Conservation (phyloP, 2,113 vertebrate species). For the Perognathus longimembris region DNA sequence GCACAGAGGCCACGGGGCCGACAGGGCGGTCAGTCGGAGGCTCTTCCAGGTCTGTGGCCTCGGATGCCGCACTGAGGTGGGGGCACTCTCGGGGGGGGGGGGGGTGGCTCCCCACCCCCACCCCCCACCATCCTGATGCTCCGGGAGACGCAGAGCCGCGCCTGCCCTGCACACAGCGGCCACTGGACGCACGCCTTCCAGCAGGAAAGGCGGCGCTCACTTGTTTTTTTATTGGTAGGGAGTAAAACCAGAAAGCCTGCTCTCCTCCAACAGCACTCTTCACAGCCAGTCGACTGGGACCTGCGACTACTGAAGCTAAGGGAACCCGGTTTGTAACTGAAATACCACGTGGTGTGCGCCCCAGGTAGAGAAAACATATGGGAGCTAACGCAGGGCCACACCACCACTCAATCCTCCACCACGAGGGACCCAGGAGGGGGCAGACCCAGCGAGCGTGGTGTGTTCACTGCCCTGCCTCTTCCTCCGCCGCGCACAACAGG, state of each 20-base stretch:
- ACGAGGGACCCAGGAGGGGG: no score
- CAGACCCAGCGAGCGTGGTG: no score
- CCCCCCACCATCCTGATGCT: no score
- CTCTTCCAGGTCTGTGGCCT: not conserved
- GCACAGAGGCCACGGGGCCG: not conserved
- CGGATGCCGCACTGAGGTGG: not conserved
- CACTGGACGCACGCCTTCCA: rapidly evolving
- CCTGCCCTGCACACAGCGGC: no score
- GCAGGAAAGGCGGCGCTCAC: rapidly evolving
- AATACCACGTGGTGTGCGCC: rapidly evolving
- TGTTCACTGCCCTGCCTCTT: not conserved
- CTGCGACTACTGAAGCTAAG: not conserved
- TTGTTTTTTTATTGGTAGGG: not conserved
- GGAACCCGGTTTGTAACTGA: not conserved
- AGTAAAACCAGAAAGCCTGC: no score
- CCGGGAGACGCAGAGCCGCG: rapidly evolving
- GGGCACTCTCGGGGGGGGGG: not conserved
- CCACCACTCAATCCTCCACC: no score
- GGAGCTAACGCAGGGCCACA: no score
- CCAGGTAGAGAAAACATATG: not conserved
- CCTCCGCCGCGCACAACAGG: rapidly evolving
- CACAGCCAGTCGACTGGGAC: rapidly evolving
- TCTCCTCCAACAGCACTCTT: rapidly evolving
- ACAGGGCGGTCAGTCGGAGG: not conserved
- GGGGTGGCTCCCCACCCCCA: no score